Evolutionary conservation across 2,888 invertebrate genomes (phyloP).

Genomic region (Abrostola triplasia): DNA sequence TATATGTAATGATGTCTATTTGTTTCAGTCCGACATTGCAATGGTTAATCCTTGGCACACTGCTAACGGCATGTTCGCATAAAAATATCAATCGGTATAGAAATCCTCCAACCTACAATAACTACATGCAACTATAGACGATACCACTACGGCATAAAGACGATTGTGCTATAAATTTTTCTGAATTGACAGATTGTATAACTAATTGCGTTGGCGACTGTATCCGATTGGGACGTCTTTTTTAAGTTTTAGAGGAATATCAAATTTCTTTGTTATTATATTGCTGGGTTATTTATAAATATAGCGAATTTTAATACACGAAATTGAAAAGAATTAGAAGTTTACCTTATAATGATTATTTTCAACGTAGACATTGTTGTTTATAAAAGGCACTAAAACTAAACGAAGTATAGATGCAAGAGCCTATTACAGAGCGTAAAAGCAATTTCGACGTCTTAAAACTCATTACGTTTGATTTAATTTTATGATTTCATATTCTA

Average conservation of each 20-base stretch:
- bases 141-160: conserved; percentile 27
- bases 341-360: conserved; percentile 8
- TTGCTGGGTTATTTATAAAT: conserved; percentile 15
- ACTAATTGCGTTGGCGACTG: conserved; percentile 59
- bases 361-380: conserved; percentile 7
- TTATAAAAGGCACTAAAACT: conserved; percentile 23
- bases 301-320: conserved; percentile 5
- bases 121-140: conserved; percentile 35
- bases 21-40: conserved; percentile 82
- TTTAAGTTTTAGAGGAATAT: conserved; percentile 47
- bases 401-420: conserved; percentile 23
- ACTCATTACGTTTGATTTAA: conserved; percentile 52
- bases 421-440: conserved; percentile 26
- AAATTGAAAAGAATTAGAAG: background rate
- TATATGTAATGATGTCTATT: conserved; percentile 82
- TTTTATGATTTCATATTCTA: conserved; percentile 55
- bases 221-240: conserved; percentile 42
- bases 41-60: conserved; percentile 85
- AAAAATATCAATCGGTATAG: conserved; percentile 70
- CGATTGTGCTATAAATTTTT: conserved; percentile 16
- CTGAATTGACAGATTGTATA: conserved; percentile 53
- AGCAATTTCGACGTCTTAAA: conserved; percentile 49
- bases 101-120: conserved; percentile 36
- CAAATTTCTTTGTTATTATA: conserved; percentile 27
- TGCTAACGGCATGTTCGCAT: conserved; percentile 79